Evolutionary conservation across 1,140 invertebrate genomes (phyloP).

Genomic region (Samia ricini): DNA sequence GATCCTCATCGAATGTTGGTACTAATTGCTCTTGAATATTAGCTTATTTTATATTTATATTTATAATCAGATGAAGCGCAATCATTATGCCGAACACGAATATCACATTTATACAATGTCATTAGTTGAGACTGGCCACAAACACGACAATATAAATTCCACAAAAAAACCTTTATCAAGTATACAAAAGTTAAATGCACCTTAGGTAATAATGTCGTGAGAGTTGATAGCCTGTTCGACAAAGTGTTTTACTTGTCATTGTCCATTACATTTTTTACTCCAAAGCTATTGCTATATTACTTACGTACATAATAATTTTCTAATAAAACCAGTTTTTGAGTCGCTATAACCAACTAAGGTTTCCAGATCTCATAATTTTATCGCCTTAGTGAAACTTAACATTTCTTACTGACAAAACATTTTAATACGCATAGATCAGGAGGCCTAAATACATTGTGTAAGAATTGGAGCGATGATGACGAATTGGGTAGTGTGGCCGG

Average conservation of each 20-base stretch:
- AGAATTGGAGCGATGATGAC: too few relatives aligned
- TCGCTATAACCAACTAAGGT: slow-evolving; percentile 1
- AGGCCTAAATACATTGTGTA: too few relatives aligned
- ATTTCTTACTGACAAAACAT: too few relatives aligned
- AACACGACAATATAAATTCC: neutral
- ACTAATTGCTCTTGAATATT: too few relatives aligned
- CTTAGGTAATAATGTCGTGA: neutral
- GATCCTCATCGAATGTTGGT: too few relatives aligned
- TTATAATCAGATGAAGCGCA: too few relatives aligned
- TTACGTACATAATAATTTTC: slow-evolving; percentile 6
- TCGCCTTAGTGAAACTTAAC: neutral
- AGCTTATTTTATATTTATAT: too few relatives aligned
- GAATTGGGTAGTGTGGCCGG: too few relatives aligned
- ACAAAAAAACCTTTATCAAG: neutral
- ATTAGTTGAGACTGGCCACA: too few relatives aligned
- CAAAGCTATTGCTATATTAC: neutral
- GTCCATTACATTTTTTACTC: slow-evolving; percentile 6
- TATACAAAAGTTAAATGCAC: neutral
- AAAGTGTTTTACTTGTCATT: slow-evolving; percentile 4
- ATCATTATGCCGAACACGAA: too few relatives aligned
- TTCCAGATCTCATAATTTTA: neutral
- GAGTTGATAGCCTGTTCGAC: neutral
- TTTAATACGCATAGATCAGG: too few relatives aligned
- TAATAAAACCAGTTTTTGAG: slow-evolving; percentile 11
- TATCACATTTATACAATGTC: too few relatives aligned